Conservation (phyloP, 2,888 invertebrate genomes). For the Tricholauxania praeusta region DNA sequence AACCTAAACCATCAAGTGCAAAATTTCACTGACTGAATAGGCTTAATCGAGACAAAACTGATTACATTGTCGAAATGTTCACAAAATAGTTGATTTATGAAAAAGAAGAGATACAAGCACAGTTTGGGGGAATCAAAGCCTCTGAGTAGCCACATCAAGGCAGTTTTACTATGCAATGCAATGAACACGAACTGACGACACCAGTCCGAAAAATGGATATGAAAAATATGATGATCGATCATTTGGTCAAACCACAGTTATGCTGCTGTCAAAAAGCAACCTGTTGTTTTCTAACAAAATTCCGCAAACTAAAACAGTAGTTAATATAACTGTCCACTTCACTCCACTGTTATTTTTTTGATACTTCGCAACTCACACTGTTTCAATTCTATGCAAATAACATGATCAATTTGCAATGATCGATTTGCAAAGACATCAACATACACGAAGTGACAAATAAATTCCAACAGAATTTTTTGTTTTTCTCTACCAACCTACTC, state of each 20-base stretch:
- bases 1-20: too few relatives aligned
- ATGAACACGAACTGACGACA: too few relatives aligned
- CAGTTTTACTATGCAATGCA: too few relatives aligned
- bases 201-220: too few relatives aligned
- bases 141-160: too few relatives aligned
- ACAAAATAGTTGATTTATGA: too few relatives aligned
- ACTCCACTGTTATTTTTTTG: not conserved
- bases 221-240: not conserved
- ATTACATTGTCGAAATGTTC: too few relatives aligned
- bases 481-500: not conserved
- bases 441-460: constrained; percentile 14
- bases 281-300: not conserved
- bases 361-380: not conserved
- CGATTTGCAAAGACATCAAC: not conserved
- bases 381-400: not conserved
- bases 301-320: not conserved
- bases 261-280: not conserved
- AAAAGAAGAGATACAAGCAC: too few relatives aligned
- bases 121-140: too few relatives aligned
- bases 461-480: not conserved
- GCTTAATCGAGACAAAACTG: too few relatives aligned
- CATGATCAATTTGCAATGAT: not conserved
- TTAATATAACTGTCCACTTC: not conserved
- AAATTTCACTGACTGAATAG: too few relatives aligned
- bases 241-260: not conserved